A percentile compares a stretch with the other conserved stretches of the same genome.
Conservation (phyloP, 1,140 invertebrate genomes). For the Drosophila repletoides region DNA sequence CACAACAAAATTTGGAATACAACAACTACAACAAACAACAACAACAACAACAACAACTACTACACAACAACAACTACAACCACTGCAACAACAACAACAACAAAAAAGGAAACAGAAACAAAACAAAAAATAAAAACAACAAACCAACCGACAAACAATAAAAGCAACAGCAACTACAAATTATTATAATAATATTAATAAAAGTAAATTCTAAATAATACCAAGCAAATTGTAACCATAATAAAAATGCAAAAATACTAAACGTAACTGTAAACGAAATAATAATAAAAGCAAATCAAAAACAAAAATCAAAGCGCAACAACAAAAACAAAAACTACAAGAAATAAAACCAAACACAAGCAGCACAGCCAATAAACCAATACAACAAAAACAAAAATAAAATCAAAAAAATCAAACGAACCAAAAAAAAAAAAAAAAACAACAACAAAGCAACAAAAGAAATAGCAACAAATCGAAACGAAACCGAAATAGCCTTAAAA, state of each 20-base stretch:
- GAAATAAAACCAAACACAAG: constrained; percentile 56
- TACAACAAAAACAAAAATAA: constrained; percentile 28
- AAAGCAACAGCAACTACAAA: constrained; percentile 53
- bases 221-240: constrained; percentile 37
- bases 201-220: constrained; percentile 40
- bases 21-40: constrained; percentile 75
- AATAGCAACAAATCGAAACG: constrained; percentile 30
- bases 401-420: constrained; percentile 41
- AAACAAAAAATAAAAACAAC: constrained; percentile 49
- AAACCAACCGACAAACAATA: constrained; percentile 56
- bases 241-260: constrained; percentile 26
- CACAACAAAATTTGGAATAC: constrained; percentile 82
- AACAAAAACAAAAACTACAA: constrained; percentile 32
- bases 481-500: constrained; percentile 48
- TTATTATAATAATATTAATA: constrained; percentile 47
- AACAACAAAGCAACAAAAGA: too few relatives aligned
- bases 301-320: constrained; percentile 47
- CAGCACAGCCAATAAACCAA: constrained; percentile 52
- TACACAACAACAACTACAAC: constrained; percentile 55
- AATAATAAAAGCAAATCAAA: constrained; percentile 31
- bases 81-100: constrained; percentile 49
- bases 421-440: constrained; percentile 21
- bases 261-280: constrained; percentile 40
- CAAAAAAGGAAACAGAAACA: constrained; percentile 47
- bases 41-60: constrained; percentile 53